Conservation (phyloP, 1,140 invertebrate genomes). For the Heliconius melpomene region DNA sequence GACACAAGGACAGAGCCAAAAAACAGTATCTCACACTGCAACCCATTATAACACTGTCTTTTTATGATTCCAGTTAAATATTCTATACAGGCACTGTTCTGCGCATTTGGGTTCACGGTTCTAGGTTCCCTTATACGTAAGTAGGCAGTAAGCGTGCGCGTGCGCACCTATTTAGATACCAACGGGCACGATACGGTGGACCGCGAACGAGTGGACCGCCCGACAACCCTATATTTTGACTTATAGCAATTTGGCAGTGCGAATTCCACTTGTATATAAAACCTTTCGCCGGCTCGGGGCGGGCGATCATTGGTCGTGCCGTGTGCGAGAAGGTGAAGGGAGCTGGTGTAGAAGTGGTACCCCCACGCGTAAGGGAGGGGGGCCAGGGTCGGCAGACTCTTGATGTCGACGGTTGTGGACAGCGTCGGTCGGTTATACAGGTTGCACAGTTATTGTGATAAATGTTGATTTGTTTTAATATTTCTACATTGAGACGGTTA, state of each 20-base stretch:
- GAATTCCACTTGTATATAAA: constrained; percentile 81
- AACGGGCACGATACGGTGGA: constrained; percentile 43
- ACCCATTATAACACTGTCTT: constrained; percentile 69
- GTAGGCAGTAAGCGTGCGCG: constrained; percentile 38
- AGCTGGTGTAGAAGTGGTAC: constrained; percentile 63
- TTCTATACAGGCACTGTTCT: constrained; percentile 59
- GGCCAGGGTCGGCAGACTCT: constrained; percentile 77
- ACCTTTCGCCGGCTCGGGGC: constrained; percentile 78
- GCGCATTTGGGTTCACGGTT: constrained; percentile 63
- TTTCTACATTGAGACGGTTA: too few species aligned
- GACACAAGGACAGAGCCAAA: constrained; percentile 76
- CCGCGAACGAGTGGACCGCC: constrained; percentile 68
- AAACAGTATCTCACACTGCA: constrained; percentile 78
- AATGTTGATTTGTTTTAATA: too few species aligned
- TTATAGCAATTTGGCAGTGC: constrained; percentile 79
- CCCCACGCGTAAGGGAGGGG: constrained; percentile 53
- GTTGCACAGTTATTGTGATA: too few species aligned
- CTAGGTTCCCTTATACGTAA: constrained; percentile 46
- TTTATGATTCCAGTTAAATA: constrained; percentile 41
- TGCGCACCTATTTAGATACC: constrained; percentile 43
- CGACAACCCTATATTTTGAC: constrained; percentile 82
- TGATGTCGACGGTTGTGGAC: constrained; percentile 67
- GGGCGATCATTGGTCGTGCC: constrained; percentile 72
- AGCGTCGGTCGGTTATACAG: neutral
- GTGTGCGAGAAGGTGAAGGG: constrained; percentile 74